These are phyloP conservation scores for Andrena haemorrhoa DNA, from an alignment of 2,888 invertebrate genomes.

Conservation along the genomic window DNA sequence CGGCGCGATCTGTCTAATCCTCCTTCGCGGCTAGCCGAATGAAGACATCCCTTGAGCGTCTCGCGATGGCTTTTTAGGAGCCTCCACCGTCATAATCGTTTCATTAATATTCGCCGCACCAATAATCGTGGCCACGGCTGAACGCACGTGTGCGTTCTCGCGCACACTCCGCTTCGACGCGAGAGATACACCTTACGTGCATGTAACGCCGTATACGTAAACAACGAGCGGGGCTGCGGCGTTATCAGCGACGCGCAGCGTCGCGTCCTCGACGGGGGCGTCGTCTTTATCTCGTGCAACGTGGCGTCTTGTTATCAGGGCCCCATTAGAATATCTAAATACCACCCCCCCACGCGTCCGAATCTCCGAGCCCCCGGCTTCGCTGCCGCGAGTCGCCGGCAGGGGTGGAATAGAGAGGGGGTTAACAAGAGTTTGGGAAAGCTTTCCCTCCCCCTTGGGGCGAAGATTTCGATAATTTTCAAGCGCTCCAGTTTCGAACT, in stretches of 20 bases:
- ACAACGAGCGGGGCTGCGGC: slow-evolving; percentile 69
- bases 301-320: slow-evolving; percentile 84
- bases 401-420: neutral
- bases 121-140: slow-evolving; percentile 55
- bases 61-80: slow-evolving; percentile 28
- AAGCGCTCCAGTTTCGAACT: slow-evolving; percentile 10
- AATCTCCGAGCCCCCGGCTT: slow-evolving; percentile 52
- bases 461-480: slow-evolving; percentile 30
- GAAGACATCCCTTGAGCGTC: neutral
- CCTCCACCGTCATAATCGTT: slow-evolving; percentile 46
- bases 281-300: slow-evolving; percentile 83
- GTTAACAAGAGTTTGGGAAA: slow-evolving; percentile 23
- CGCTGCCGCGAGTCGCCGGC: neutral
- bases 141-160: slow-evolving; percentile 26
- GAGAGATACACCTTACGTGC: slow-evolving; percentile 50
- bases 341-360: slow-evolving; percentile 79
- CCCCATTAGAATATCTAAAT: slow-evolving; percentile 86
- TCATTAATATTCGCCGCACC: slow-evolving; percentile 68
- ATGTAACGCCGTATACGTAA: slow-evolving; percentile 73
- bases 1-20: neutral
- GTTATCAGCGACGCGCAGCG: slow-evolving; percentile 84
- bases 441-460: neutral
- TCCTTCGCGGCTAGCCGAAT: neutral
- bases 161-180: slow-evolving; percentile 11
- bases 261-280: slow-evolving; percentile 76